A percentile compares a stretch with the other conserved stretches of the same genome.
These are phyloP conservation scores for Okapia johnstoni DNA, from an alignment of 2,113 vertebrate genomes.

Conservation along the genomic window DNA sequence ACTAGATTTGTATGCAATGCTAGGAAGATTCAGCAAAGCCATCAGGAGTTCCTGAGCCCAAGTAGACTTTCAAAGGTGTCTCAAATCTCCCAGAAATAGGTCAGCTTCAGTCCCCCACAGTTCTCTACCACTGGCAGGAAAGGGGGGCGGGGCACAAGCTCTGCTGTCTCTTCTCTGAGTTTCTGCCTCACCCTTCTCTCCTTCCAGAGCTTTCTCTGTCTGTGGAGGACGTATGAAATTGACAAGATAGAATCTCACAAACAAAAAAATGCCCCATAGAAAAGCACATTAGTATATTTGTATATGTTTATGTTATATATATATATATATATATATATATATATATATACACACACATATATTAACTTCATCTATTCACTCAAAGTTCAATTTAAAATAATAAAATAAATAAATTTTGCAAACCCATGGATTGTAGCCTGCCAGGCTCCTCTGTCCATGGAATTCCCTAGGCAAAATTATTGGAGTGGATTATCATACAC, in stretches of 20 bases:
- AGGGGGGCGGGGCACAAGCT: too few relatives aligned
- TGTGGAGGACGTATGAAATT: background rate
- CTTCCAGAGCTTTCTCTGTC: background rate
- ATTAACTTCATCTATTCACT: background rate
- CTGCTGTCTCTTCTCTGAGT: background rate
- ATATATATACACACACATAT: background rate
- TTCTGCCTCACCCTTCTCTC: background rate
- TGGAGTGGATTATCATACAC: background rate
- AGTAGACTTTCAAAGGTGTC: background rate
- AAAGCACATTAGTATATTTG: background rate
- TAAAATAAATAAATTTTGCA: background rate
- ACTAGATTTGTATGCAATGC: background rate
- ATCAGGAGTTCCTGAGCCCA: background rate
- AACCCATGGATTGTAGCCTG: background rate
- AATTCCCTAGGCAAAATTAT: background rate
- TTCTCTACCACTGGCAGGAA: too few relatives aligned
- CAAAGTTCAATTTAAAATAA: background rate
- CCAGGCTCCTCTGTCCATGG: background rate
- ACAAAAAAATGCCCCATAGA: background rate
- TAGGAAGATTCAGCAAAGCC: background rate
- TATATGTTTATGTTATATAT: background rate
- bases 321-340: background rate
- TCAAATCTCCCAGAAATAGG: background rate
- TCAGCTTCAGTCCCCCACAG: background rate
- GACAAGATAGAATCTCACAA: background rate